These are phyloP conservation scores for Lepidurus apus DNA, from an alignment of 1,140 invertebrate species.

Conservation along the genomic window DNA sequence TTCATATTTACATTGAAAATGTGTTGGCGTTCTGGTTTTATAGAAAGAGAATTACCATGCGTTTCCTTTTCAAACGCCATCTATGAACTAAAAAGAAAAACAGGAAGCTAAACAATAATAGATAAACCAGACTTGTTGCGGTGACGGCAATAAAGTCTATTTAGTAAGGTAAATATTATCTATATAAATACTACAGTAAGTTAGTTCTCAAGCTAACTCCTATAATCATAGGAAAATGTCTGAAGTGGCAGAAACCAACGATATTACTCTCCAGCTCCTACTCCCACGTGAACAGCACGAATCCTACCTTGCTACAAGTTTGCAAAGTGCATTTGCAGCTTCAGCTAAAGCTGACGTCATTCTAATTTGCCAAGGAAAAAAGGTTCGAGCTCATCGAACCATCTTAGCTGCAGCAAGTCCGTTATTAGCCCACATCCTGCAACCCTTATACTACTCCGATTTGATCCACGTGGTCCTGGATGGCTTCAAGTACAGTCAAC, in stretches of 20 bases:
- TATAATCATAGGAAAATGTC: neutral
- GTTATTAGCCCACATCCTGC: neutral
- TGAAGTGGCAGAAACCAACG: neutral
- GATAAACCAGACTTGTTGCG: too few relatives aligned
- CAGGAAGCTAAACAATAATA: too few relatives aligned
- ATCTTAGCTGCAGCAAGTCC: constrained; percentile 1
- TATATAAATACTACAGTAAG: neutral
- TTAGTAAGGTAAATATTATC: too few relatives aligned
- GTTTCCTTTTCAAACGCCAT: too few relatives aligned
- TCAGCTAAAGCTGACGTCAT: neutral
- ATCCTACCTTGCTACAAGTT: neutral
- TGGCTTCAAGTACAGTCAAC: neutral
- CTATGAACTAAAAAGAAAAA: too few relatives aligned
- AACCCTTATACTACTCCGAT: neutral
- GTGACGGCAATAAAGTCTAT: too few relatives aligned
- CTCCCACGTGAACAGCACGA: neutral
- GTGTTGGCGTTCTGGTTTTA: too few relatives aligned
- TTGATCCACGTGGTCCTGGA: neutral
- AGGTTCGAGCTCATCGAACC: neutral
- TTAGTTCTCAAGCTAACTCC: neutral
- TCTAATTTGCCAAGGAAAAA: neutral
- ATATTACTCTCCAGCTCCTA: neutral
- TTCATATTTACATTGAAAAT: too few relatives aligned
- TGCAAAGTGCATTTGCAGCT: neutral
- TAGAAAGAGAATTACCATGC: too few relatives aligned